Evolutionary conservation across 1,140 invertebrate genomes (phyloP), one percentile per base, ranked within the genome.

Genomic region (Chionoecetes opilio): DNA sequence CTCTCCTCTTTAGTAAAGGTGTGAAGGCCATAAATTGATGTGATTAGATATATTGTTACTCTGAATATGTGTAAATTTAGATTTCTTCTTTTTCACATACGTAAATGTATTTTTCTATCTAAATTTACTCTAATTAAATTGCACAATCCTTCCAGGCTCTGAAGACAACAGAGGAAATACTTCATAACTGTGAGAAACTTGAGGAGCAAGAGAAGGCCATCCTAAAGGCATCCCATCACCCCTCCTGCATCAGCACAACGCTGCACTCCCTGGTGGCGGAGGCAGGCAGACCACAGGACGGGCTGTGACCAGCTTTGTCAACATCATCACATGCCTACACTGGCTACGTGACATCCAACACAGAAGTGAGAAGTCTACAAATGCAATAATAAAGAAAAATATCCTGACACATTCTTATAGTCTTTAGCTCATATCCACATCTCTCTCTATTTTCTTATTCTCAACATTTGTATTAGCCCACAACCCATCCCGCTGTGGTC

Each of bases 1-100:
- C 86, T 94, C 29, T 34, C 87, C 0, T 41, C 41, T n/a, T n/a
- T 94, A 32, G 63, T 75, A 31, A 37, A 82, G 93, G 93, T 94
- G 34, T 26, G 82, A 38, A 26, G 29, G 6, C 29, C 46, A 84
- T n/a, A 86, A 35, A 38, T 14, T 53, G 2, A 53, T 53, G 46
- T 53, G 46, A 53, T 53, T 53, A 9, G 11, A 17, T 14, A 53
- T 53, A 53, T 53, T 14, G 46, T 9, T 53, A 0, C 21, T 53
- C 41, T 53, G 0, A 53, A 9, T 53, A 53, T 53, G 21, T 53
- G 8, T 53, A 53, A 14, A 53, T 53, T 1, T 53, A 8, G 21
- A n/a, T 3, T 32, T 32, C 5, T 26, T 34, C 29, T 32, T 1
- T 85, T 85, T 85, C 34, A 14, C n/a, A 34, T 85, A n/a, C 2